Percentiles rank a stretch among this genome's conserved stretches.
Conservation (phyloP, 2,888 invertebrate genomes). For the Sinhomidia bicolor region DNA sequence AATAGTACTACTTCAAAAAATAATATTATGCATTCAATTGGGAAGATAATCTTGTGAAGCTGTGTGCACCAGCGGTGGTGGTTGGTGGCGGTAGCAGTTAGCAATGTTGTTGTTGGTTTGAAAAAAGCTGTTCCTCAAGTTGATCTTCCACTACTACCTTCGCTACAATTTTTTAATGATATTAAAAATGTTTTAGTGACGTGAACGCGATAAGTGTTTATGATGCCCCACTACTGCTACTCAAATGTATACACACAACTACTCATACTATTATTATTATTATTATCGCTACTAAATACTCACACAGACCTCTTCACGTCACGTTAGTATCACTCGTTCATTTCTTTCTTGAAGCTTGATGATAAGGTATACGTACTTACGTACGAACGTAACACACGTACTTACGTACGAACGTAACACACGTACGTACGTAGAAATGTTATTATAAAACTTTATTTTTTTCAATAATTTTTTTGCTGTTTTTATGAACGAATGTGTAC, state of each 20-base stretch:
- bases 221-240: not conserved
- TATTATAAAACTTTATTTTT: not conserved
- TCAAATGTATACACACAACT: not conserved
- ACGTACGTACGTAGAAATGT: not conserved
- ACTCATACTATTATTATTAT: not conserved
- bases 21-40: too few species aligned
- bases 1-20: too few species aligned
- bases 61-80: not conserved
- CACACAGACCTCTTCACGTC: not conserved
- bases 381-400: not conserved
- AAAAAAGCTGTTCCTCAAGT: constrained; percentile 45
- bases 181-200: not conserved
- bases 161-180: not conserved
- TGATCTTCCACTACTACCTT: not conserved
- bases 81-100: not conserved
- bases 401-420: not conserved
- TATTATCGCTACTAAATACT: not conserved
- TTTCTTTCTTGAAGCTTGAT: not conserved
- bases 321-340: not conserved
- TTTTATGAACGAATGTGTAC: not conserved
- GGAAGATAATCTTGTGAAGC: too few species aligned
- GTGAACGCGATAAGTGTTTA: not conserved
- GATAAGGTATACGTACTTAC: not conserved
- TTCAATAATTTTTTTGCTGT: not conserved
- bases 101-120: constrained; percentile 18